A percentile compares a stretch with the other conserved stretches of the same genome.
Conservation (phyloP, 1,140 invertebrate species). For the Scaptomyza graminum region DNA sequence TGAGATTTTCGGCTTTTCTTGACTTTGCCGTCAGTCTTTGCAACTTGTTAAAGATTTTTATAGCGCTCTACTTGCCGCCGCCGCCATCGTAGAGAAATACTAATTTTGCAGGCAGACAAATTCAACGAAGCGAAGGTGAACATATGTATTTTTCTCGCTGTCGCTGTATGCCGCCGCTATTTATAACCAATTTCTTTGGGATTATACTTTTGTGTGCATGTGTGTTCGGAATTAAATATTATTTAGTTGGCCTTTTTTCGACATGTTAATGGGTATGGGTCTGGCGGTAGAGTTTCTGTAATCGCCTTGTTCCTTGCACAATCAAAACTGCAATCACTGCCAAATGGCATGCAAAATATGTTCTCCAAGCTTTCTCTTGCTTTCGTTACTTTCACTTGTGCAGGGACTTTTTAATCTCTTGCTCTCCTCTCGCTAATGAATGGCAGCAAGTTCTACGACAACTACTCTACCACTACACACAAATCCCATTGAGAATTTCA, state of each 20-base stretch:
- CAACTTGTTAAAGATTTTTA: slow-evolving; percentile 20
- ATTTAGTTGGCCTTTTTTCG: not conserved
- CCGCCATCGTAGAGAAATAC: slow-evolving; percentile 5
- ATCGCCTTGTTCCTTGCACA: slow-evolving; percentile 4
- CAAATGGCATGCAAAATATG: slow-evolving; percentile 1
- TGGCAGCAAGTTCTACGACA: not conserved
- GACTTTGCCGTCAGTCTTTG: slow-evolving; percentile 8
- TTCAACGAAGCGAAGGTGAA: slow-evolving; percentile 17
- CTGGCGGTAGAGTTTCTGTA: slow-evolving; percentile 1
- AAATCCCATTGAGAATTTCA: too few species aligned
- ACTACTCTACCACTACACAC: too few species aligned
- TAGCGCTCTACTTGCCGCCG: slow-evolving; percentile 1
- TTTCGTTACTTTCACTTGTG: not conserved
- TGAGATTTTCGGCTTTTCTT: slow-evolving; percentile 17
- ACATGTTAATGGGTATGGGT: not conserved
- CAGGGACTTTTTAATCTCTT: too few species aligned
- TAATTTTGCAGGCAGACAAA: slow-evolving; percentile 13
- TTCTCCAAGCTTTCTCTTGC: not conserved
- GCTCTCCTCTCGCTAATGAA: not conserved
- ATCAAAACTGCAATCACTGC: slow-evolving; percentile 12
- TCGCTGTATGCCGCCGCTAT: slow-evolving; percentile 13
- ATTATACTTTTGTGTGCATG: not conserved
- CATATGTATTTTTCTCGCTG: slow-evolving; percentile 2
- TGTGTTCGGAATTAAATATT: slow-evolving; percentile 3
- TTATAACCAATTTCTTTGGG: slow-evolving; percentile 13